phyloP scores from a whole-genome alignment of 2,888 invertebrate species.

The Caenorhabditis drosophilae region DNA sequence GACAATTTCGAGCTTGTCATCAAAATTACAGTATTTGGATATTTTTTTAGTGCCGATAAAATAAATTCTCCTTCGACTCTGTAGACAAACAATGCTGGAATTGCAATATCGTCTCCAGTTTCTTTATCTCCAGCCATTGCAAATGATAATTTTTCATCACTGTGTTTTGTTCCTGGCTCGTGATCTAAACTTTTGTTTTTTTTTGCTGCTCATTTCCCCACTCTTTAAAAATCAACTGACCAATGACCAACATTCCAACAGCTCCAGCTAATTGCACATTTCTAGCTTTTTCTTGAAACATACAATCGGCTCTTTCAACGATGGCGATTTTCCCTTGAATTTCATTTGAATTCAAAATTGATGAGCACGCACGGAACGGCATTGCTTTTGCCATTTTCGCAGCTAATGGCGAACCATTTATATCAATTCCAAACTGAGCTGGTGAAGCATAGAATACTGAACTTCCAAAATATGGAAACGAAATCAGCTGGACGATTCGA shows the following conservation, averaged over 20 bases:
- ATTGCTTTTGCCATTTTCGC: slow-evolving; percentile 77
- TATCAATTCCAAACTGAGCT: slow-evolving; percentile 71
- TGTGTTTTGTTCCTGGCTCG: slow-evolving; percentile 77
- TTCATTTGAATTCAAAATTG: slow-evolving; percentile 75
- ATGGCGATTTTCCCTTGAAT: slow-evolving; percentile 81
- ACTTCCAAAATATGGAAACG: slow-evolving; percentile 72
- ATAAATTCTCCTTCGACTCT: slow-evolving; percentile 36
- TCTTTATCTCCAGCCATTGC: slow-evolving; percentile 94
- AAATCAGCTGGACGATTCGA: slow-evolving; percentile 73
- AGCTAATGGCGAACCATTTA: not conserved
- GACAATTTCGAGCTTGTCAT: not conserved
- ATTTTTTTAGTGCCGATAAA: slow-evolving; percentile 9
- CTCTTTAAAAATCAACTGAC: slow-evolving; percentile 67
- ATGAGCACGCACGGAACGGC: slow-evolving; percentile 77
- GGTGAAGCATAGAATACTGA: slow-evolving; percentile 70
- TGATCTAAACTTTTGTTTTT: slow-evolving; percentile 73
- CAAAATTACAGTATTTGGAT: slow-evolving; percentile 3
- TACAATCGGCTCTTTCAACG: slow-evolving; percentile 89
- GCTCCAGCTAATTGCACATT: slow-evolving; percentile 83
- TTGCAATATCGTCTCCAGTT: slow-evolving; percentile 70
- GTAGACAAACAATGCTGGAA: slow-evolving; percentile 61
- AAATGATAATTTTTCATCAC: slow-evolving; percentile 82
- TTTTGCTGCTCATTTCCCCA: too few species aligned
- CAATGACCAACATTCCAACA: slow-evolving; percentile 81
- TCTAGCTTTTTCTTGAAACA: slow-evolving; percentile 79